Evolutionary conservation across 2,113 vertebrate genomes (phyloP).

Genomic region (Psophia crepitans): DNA sequence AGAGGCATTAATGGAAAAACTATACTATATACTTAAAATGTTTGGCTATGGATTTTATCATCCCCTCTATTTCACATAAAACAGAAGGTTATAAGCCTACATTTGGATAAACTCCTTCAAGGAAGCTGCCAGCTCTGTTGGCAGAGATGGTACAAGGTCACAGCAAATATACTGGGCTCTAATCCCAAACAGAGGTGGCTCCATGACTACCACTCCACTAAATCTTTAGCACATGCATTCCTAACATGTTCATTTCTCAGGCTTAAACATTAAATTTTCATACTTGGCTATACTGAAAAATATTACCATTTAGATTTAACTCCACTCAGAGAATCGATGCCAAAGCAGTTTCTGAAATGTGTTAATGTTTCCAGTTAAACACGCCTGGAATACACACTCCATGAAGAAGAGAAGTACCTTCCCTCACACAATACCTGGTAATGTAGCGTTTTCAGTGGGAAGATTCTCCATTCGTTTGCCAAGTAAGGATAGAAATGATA

Average conservation of each 20-base stretch:
- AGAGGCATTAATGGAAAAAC: not conserved
- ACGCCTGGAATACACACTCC: not conserved
- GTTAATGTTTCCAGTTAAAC: not conserved
- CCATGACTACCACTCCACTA: conserved; percentile 25
- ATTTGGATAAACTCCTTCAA: not conserved
- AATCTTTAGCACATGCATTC: not conserved
- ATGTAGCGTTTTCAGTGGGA: accelerated
- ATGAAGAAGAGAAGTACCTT: not conserved
- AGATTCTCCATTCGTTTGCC: not conserved
- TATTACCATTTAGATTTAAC: not conserved
- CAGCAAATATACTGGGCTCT: not conserved
- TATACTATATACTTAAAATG: not conserved
- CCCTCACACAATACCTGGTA: not conserved
- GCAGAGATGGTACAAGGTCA: not conserved
- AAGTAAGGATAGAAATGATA: not conserved
- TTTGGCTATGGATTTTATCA: not conserved
- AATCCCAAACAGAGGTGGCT: conserved; percentile 9
- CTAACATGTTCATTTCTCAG: not conserved
- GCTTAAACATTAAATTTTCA: not conserved
- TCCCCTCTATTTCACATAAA: not conserved
- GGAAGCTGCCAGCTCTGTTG: not conserved
- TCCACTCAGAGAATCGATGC: not conserved
- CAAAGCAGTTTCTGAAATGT: not conserved
- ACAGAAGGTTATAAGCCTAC: not conserved
- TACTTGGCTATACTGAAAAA: not conserved